Base-by-base conservation (phyloP, 2,113 vertebrate genomes). In the Phyllopteryx taeniolatus region DNA sequence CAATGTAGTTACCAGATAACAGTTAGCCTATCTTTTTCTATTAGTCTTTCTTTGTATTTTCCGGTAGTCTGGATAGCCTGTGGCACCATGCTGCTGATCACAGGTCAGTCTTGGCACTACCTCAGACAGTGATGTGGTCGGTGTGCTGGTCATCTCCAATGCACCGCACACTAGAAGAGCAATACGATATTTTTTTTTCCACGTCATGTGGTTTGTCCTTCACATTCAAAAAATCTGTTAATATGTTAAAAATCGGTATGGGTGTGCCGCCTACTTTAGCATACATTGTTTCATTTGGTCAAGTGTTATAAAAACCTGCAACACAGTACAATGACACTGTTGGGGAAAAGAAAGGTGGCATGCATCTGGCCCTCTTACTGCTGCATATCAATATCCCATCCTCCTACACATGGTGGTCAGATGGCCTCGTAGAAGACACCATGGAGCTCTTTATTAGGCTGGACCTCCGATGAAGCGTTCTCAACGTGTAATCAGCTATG, bases 391-490 rank as follows among this genome's bases (percentile, higher is more conserved):
- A 70, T 70, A 63, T 27, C 42, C 12, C 5, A 67, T 64, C 65
- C 54, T 47, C 54, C 67, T 43, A 71, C 70, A 72, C 80, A 75
- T 57, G 72, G 20, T 12, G 20, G 43, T 81, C 71, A 77, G 57
- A 67, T 77, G 72, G 68, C 44, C 49, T 67, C 35, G 65, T 69
- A 57, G 60, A 74, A 42, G 42, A 67, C 31, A 22, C 56, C 19
- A 20, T 63, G 49, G 54, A 79, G 67, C 73, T 59, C 64, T 75
- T 80, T 70, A 69, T 76, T 60, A 68, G 67, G 67, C 68, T 15
- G 51, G 12, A 69, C 19, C 73, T 67, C 53, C 79, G 76, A 81
- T 81, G 57, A 80, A 80, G 46, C 67, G 73, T 79, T 72, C 71
- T 75, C 42, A 20, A n/a, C 39, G 67, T 67, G 51, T 81, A 75